These are phyloP conservation scores for Semicossyphus pulcher DNA, from an alignment of 2,113 vertebrate genomes.

Conservation along the genomic window DNA sequence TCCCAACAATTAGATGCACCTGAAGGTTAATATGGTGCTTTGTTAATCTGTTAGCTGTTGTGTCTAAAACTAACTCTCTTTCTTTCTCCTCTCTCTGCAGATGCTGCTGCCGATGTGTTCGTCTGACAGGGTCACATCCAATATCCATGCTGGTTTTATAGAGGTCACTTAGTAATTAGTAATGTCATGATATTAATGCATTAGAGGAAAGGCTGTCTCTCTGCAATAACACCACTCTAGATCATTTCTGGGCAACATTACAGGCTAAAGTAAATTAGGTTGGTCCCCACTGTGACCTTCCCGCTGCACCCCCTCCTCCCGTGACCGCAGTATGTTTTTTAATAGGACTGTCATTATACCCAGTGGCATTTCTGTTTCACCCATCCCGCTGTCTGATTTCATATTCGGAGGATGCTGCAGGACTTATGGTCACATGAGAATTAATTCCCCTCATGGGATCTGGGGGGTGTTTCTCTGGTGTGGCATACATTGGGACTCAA, in stretches of 20 bases:
- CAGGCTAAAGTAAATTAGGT: constrained; percentile 48
- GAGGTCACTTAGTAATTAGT: constrained; percentile 50
- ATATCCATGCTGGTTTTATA: constrained; percentile 17
- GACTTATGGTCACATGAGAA: constrained; percentile 65
- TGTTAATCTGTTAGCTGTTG: constrained; percentile 79
- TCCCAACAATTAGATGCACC: constrained; percentile 82
- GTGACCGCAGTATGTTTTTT: constrained; percentile 67
- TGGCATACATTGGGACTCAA: constrained; percentile 31
- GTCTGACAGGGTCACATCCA: constrained; percentile 33
- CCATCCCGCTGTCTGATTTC: constrained; percentile 45
- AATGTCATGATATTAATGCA: constrained; percentile 30
- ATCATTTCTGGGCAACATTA: constrained; percentile 47
- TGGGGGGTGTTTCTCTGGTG: constrained; percentile 67
- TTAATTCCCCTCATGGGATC: constrained; percentile 71
- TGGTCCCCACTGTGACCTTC: constrained; percentile 57
- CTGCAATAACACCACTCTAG: constrained; percentile 15
- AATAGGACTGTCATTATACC: constrained; percentile 64
- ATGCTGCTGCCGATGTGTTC: too few species aligned
- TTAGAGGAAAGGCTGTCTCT: constrained; percentile 24
- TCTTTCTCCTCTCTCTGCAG: constrained; percentile 10
- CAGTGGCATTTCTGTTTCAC: constrained; percentile 61
- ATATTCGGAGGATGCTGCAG: constrained; percentile 65
- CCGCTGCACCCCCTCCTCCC: constrained; percentile 52
- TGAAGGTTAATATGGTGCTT: constrained; percentile 80
- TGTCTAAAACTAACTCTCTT: constrained; percentile 50